These are phyloP conservation scores for Hydropsyche betteni DNA, from an alignment of 2,888 invertebrate species.

Conservation along the genomic window DNA sequence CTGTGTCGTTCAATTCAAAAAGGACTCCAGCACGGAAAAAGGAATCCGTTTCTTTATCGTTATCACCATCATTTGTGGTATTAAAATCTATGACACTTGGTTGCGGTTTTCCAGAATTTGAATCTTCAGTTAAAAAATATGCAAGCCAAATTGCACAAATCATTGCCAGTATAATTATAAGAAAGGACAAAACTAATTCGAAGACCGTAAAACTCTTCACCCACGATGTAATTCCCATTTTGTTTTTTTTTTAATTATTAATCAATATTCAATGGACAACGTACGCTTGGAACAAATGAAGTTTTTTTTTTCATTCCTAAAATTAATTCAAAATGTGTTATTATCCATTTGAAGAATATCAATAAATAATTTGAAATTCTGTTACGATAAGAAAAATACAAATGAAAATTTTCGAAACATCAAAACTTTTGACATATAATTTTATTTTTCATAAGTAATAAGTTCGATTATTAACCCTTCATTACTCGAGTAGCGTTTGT, in stretches of 20 bases:
- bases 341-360: too few species aligned
- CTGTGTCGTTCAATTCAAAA: neutral
- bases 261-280: too few species aligned
- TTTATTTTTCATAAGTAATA: too few species aligned
- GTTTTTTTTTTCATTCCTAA: neutral
- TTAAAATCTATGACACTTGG: neutral
- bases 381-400: too few species aligned
- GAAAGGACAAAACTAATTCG: neutral
- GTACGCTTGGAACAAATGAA: neutral
- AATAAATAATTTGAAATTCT: too few species aligned
- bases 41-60: neutral
- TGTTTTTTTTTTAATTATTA: neutral
- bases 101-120: neutral
- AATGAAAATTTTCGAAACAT: too few species aligned
- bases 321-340: too few species aligned
- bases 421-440: too few species aligned
- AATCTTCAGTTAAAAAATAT: neutral
- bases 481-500: too few species aligned
- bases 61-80: neutral
- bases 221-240: neutral
- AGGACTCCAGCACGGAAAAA: neutral
- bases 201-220: slow-evolving; percentile 9
- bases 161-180: neutral
- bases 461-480: too few species aligned
- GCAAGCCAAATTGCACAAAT: neutral